Base-by-base conservation (phyloP, 2,797 vertebrate species). In the Orestias chungarensis region DNA sequence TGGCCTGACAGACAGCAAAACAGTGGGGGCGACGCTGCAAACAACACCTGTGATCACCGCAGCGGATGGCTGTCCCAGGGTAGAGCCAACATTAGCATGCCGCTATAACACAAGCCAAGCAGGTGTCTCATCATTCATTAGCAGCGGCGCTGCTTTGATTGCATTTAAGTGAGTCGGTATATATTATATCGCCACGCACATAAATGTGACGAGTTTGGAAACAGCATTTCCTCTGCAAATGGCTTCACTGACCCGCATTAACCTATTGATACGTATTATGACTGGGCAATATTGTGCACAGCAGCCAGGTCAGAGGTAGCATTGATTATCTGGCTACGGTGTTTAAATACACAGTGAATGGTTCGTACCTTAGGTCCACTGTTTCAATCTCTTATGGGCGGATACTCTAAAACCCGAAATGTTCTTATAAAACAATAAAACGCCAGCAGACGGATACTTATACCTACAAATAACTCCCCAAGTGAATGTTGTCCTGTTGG, bases 21-120 rank as follows among this genome's bases (percentile, higher is more conserved):
- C 74, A 62, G 76, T 25, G 67, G 79, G 75, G 81, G 75, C 66
- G 33, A 61, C 23, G 33, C 68, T 1, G 78, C 72, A 83, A 85
- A 83, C 85, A 88, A 69, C 90, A 92, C 91, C 89, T 92, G 91
- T 80, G 78, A 74, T 79, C 85, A 87, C 82, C 84, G 68, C 82
- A 68, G 75, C 4, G 73, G 80, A 82, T n/a, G 43, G 68, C 50
- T 20, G 42, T 84, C 83, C 85, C 82, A 31, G 75, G 82, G 76
- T 70, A 54, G 62, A 70, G 71, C 84, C 77, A 80, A 85, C 87
- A 86, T 86, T 80, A 87, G 75, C 82, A 74, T 71, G 84, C 57
- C 47, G 77, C 64, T 66, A 81, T 82, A 82, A 85, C 84, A 79
- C 3, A n/a, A 68, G 81, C 52, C 11, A 33, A 77, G 81, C 89